Evolutionary conservation across 2,888 invertebrate genomes (phyloP), one percentile per base, ranked within the genome.

Genomic region (Amblyteles armatorius): DNA sequence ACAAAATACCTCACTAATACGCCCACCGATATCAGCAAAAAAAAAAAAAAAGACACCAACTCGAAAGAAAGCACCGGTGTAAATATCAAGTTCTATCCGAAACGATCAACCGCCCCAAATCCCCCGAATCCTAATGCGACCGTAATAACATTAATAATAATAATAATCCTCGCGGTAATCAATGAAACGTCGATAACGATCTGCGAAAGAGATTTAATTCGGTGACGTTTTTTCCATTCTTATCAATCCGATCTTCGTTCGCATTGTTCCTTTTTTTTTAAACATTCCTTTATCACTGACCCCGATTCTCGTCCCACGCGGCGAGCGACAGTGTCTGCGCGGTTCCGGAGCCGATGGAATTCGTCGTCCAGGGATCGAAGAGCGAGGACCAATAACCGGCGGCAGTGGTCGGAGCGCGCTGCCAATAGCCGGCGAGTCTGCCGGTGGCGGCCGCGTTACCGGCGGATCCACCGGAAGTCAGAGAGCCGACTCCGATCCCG

Each of bases 341-440:
- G 26, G 93, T 90, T 3, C 90, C 88, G 65, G 90, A 88, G 19
- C 91, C 89, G n/a, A 93, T 92, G 7, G 93, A 88, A 33, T 91
- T 91, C 60, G 92, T 91, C 67, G 93, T 90, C 94, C 94, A 94
- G 7, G 92, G 91, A 82, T 94, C 94, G 85, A 94, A 92, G 9
- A 94, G 80, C n/a, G 93, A 92, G 0, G 94, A 92, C 92, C 94
- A 93, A 74, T 93, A 93, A 0, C 92, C 92, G 0, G 91, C 90
- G 3, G 93, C 91, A 0, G 92, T 89, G 3, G 93, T 90, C 0
- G 91, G 90, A 22, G 93, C 93, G 77, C 93, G 93, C 72, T 93
- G 94, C 91, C 93, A 93, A 50, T 94, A 94, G 0, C 93, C 91
- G 3, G 93, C 92, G n/a, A 94, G 87, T 11, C 93, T 92, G 2